phyloP scores from a whole-genome alignment of 1,140 invertebrate genomes.

The Teleogryllus occipitalis region DNA sequence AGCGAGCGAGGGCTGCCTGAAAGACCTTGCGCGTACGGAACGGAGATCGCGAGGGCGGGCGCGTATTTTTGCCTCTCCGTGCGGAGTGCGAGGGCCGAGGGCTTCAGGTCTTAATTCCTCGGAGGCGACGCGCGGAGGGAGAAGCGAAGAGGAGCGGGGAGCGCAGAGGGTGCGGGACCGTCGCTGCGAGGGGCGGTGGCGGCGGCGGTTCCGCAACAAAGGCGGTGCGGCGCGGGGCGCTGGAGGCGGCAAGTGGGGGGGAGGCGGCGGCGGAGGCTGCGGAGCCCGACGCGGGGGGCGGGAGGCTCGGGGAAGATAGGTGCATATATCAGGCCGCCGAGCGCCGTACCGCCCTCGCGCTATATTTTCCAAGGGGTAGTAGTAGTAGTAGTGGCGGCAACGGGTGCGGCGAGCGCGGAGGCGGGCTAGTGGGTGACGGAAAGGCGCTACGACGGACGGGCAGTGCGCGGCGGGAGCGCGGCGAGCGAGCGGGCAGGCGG shows the following conservation, averaged over 20 bases:
- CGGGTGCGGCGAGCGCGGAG: no score
- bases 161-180: background rate
- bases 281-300: no score
- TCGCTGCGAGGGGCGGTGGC: no score
- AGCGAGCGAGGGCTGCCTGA: no score
- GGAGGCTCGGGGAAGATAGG: background rate
- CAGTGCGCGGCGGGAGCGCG: background rate
- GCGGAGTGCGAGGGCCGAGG: background rate
- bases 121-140: background rate
- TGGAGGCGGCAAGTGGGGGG: no score
- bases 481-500: background rate
- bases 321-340: conserved; percentile 3
- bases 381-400: background rate
- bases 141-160: background rate
- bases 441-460: no score
- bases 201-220: background rate
- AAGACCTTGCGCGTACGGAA: background rate
- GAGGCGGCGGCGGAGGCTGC: background rate
- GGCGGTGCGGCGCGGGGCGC: no score
- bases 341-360: background rate
- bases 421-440: no score
- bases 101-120: background rate
- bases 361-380: background rate
- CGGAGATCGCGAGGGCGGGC: background rate
- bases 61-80: background rate